These are phyloP conservation scores for Gymnobelideus leadbeateri DNA, from an alignment of 2,113 vertebrate species.

Conservation along the genomic window DNA sequence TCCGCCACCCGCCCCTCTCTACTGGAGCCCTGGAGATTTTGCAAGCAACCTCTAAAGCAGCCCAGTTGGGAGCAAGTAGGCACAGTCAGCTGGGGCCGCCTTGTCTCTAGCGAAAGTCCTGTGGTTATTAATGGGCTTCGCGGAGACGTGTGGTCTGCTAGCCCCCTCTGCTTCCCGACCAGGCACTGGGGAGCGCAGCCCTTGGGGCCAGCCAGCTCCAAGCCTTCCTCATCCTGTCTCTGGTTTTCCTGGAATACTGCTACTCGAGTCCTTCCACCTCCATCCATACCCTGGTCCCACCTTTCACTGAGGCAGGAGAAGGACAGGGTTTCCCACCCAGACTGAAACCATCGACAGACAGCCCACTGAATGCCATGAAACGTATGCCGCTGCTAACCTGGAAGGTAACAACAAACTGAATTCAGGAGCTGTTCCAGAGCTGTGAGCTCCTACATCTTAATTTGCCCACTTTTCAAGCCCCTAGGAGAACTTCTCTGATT, in stretches of 20 bases:
- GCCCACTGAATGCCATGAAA: neutral
- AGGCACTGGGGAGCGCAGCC: conserved; percentile 7
- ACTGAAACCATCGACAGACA: neutral
- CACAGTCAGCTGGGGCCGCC: neutral
- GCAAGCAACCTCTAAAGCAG: neutral
- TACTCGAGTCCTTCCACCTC: neutral
- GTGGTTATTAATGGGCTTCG: conserved; percentile 76
- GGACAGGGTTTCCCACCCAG: neutral
- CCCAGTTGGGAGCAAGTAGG: neutral
- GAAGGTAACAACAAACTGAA: neutral
- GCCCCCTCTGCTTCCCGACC: conserved; percentile 17
- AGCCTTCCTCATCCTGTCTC: neutral
- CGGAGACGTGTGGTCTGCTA: conserved; percentile 75
- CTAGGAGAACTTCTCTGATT: neutral
- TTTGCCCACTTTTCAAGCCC: neutral
- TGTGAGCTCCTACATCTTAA: neutral
- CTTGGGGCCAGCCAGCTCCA: neutral
- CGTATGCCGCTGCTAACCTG: neutral
- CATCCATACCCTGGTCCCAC: neutral
- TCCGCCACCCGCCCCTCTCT: neutral
- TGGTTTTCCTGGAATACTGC: neutral
- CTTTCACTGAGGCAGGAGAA: neutral
- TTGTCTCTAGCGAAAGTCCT: conserved; percentile 31
- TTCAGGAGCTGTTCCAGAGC: neutral
- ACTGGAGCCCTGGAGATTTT: neutral